Evolutionary conservation across 2,888 invertebrate species (phyloP).

Genomic region (Ganaspis brasiliensis): DNA sequence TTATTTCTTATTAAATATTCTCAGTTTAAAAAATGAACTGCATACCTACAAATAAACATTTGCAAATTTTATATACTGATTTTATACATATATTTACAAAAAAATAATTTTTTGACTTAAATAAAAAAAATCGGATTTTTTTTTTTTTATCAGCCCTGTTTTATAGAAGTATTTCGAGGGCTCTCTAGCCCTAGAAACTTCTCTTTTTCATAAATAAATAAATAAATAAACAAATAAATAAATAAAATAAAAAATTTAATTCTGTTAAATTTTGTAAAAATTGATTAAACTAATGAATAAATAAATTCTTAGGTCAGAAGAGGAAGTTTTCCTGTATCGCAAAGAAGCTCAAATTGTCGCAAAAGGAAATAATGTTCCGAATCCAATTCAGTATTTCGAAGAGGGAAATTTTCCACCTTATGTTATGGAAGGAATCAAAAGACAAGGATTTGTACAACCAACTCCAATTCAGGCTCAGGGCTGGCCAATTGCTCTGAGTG

Average conservation of each 20-base stretch:
- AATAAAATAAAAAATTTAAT: not conserved
- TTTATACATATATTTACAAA: too few relatives aligned
- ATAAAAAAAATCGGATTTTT: too few relatives aligned
- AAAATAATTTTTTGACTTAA: too few relatives aligned
- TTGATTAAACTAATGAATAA: not conserved
- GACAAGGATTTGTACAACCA: conserved; percentile 82
- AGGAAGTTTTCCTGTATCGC: conserved; percentile 73
- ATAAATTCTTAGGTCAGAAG: conserved; percentile 65
- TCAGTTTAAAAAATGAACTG: too few relatives aligned
- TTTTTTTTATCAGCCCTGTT: too few relatives aligned
- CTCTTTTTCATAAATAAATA: too few relatives aligned
- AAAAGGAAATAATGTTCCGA: conserved; percentile 72
- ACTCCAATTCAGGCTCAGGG: conserved; percentile 86
- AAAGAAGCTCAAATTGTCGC: conserved; percentile 75
- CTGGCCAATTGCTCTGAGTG: conserved; percentile 86
- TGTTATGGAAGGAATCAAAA: conserved; percentile 74
- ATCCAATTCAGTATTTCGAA: conserved; percentile 68
- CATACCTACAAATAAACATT: too few relatives aligned
- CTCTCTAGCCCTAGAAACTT: too few relatives aligned
- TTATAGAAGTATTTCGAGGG: too few relatives aligned
- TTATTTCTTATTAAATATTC: too few relatives aligned
- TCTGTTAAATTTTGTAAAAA: conserved; percentile 17
- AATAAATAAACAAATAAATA: conserved; percentile 5
- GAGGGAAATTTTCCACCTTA: conserved; percentile 69
- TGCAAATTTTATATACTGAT: too few relatives aligned